These are phyloP conservation scores for Epinotia nisella DNA, from an alignment of 2,888 invertebrate genomes.

Conservation along the genomic window DNA sequence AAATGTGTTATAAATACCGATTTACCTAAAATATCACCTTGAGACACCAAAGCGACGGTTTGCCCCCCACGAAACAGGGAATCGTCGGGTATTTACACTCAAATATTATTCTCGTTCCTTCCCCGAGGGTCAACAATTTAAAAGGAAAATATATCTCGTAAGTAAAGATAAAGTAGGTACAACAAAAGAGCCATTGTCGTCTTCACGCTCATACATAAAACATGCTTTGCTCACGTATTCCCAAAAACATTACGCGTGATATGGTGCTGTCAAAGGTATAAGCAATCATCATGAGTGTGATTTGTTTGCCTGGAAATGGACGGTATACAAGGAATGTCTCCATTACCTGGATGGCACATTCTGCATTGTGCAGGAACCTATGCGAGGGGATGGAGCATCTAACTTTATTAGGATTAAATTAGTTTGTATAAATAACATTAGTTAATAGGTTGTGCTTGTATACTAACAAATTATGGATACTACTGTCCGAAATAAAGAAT, in stretches of 20 bases:
- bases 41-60: not conserved
- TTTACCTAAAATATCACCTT: conserved; percentile 6
- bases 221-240: not conserved
- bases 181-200: conserved; percentile 10
- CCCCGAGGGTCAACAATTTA: conserved; percentile 22
- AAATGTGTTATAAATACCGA: not conserved
- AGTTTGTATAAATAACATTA: too few relatives aligned
- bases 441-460: too few relatives aligned
- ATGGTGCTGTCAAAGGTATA: not conserved
- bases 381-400: too few relatives aligned
- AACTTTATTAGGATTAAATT: too few relatives aligned
- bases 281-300: too few relatives aligned
- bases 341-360: too few relatives aligned
- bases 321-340: too few relatives aligned
- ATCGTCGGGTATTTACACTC: not conserved
- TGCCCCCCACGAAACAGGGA: not conserved
- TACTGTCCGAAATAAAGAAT: too few relatives aligned
- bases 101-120: not conserved
- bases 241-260: not conserved
- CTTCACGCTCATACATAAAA: not conserved
- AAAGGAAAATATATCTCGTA: conserved; percentile 23
- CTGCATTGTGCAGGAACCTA: too few relatives aligned
- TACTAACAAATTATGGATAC: too few relatives aligned
- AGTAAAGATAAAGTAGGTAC: conserved; percentile 25
- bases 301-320: too few relatives aligned